A percentile compares a stretch with the other conserved stretches of the same genome.
These are phyloP conservation scores for Helobdella robusta DNA, from an alignment of 2,888 invertebrate genomes.

Conservation along the genomic window DNA sequence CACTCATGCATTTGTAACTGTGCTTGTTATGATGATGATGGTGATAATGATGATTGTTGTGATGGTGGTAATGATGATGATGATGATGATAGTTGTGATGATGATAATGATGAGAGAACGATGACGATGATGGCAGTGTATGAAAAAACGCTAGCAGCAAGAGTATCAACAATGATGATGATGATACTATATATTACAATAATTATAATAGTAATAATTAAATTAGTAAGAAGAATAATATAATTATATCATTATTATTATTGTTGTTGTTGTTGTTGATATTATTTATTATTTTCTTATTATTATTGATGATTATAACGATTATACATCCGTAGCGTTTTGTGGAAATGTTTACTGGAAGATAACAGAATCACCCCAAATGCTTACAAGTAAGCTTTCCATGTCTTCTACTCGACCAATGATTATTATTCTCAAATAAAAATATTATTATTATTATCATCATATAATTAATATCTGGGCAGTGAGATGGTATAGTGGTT, in stretches of 20 bases:
- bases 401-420: constrained; percentile 24
- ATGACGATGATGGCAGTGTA: constrained; percentile 13
- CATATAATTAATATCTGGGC: no score
- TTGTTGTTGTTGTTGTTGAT: neutral
- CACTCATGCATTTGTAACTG: no score
- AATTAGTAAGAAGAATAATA: constrained; percentile 2
- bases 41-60: neutral
- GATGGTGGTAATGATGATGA: neutral
- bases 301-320: neutral
- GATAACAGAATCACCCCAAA: constrained; percentile 84
- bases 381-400: constrained; percentile 86
- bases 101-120: constrained; percentile 7
- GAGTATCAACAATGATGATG: neutral
- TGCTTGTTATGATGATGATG: neutral
- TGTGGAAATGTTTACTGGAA: constrained; percentile 91
- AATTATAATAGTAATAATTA: constrained; percentile 12
- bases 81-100: constrained; percentile 10
- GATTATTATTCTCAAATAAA: neutral
- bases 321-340: constrained; percentile 52
- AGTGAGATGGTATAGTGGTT: no score
- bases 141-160: no score
- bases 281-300: neutral
- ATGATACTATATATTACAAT: constrained; percentile 1
- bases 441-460: neutral
- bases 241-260: neutral